Percentiles rank a stretch among this genome's conserved stretches.
Conservation (phyloP, 2,888 invertebrate species). For the Onchidella celtica region DNA sequence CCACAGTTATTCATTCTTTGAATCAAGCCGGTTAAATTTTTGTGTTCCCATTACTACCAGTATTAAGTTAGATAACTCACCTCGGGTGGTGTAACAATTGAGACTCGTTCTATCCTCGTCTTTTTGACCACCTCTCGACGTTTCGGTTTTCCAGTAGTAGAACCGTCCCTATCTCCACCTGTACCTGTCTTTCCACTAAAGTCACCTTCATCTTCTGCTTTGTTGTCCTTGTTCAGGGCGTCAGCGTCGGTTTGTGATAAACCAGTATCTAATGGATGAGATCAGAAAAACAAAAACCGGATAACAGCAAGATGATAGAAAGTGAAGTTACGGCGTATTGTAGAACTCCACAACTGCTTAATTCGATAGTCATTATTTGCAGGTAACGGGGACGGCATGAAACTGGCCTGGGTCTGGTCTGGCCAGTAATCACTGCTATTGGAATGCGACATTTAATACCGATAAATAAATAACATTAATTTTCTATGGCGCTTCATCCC, state of each 20-base stretch:
- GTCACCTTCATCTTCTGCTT: not conserved
- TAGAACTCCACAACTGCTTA: too few relatives aligned
- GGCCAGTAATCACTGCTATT: too few relatives aligned
- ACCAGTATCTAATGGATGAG: not conserved
- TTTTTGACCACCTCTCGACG: constrained; percentile 45
- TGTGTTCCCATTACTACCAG: not conserved
- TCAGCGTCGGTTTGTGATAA: not conserved
- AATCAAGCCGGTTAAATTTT: too few relatives aligned
- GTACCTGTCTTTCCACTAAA: not conserved
- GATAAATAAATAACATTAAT: too few relatives aligned
- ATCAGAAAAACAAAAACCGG: not conserved
- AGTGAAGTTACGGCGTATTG: not conserved
- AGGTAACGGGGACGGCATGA: too few relatives aligned
- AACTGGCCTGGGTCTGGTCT: too few relatives aligned
- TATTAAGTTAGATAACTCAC: not conserved
- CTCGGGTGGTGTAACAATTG: not conserved
- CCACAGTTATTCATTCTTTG: too few relatives aligned
- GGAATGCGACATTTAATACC: too few relatives aligned
- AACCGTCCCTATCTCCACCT: not conserved
- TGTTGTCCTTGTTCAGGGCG: not conserved
- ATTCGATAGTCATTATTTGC: too few relatives aligned
- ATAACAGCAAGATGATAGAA: not conserved
- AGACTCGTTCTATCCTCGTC: not conserved
- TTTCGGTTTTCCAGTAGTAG: constrained; percentile 1
- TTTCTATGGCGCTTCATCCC: too few relatives aligned